Conservation (phyloP, 2,797 vertebrate species). For the Melanotaenia maccullochi region DNA sequence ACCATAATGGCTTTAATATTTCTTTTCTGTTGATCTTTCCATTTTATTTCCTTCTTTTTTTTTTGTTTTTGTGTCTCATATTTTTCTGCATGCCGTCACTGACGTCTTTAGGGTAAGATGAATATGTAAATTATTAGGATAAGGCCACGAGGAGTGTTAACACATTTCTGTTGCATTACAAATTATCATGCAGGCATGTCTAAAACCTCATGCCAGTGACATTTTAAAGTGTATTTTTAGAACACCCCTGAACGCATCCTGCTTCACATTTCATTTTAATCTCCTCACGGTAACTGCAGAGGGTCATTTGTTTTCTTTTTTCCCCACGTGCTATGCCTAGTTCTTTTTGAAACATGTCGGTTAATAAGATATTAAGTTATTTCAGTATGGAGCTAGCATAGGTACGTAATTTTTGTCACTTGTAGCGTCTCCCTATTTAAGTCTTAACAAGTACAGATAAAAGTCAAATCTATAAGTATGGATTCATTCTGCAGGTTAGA, state of each 20-base stretch:
- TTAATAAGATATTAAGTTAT: too few species aligned
- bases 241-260: slow-evolving; percentile 32
- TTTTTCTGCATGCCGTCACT: slow-evolving; percentile 88
- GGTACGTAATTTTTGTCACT: too few species aligned
- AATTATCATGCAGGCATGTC: slow-evolving; percentile 37
- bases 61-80: slow-evolving; percentile 71
- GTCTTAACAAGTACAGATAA: too few species aligned
- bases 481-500: too few species aligned
- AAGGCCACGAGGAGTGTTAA: slow-evolving; percentile 61
- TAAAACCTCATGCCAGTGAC: slow-evolving; percentile 40
- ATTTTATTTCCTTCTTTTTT: slow-evolving; percentile 65
- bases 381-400: too few species aligned
- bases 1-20: slow-evolving; percentile 56
- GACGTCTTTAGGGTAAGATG: slow-evolving; percentile 87
- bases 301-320: slow-evolving; percentile 30
- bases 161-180: slow-evolving; percentile 51
- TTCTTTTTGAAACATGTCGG: slow-evolving; percentile 31
- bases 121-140: slow-evolving; percentile 82
- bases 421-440: too few species aligned
- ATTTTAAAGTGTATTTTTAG: slow-evolving; percentile 50
- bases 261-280: slow-evolving; percentile 38
- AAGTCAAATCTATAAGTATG: too few species aligned
- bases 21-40: slow-evolving; percentile 66
- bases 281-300: slow-evolving; percentile 32
- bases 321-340: slow-evolving; percentile 34